These are phyloP conservation scores for Goniozus legneri DNA, from an alignment of 1,140 invertebrate species.

Conservation along the genomic window DNA sequence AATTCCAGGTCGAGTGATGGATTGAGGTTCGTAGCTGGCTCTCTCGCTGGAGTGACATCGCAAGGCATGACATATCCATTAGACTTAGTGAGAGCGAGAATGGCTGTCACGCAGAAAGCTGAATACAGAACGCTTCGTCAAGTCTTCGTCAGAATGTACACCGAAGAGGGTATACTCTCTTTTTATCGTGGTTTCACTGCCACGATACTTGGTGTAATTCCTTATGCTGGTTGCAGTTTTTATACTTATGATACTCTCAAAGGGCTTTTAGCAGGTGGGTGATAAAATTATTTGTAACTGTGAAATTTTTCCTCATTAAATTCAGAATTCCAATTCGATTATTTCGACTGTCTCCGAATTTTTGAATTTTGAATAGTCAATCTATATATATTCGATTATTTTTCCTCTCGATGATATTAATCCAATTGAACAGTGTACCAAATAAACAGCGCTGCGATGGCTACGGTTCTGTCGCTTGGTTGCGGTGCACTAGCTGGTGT, in stretches of 20 bases:
- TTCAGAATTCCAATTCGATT: neutral
- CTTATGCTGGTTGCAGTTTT: slow-evolving; percentile 96
- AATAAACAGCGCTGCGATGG: slow-evolving; percentile 42
- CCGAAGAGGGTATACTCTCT: slow-evolving; percentile 72
- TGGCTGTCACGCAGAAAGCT: slow-evolving; percentile 88
- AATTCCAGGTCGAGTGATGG: too few relatives aligned
- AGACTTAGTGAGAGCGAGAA: slow-evolving; percentile 93
- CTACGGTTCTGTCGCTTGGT: slow-evolving; percentile 62
- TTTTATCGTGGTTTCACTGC: slow-evolving; percentile 88
- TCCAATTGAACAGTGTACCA: slow-evolving; percentile 47
- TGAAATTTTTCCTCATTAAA: neutral
- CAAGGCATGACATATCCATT: slow-evolving; percentile 93
- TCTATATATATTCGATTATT: slow-evolving; percentile 12
- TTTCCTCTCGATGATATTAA: slow-evolving; percentile 42
- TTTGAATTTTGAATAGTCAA: slow-evolving; percentile 1
- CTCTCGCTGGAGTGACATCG: slow-evolving; percentile 90
- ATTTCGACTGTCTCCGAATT: neutral
- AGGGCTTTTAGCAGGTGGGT: slow-evolving; percentile 71
- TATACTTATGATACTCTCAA: slow-evolving; percentile 96
- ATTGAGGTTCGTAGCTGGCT: slow-evolving; percentile 79
- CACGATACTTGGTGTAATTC: slow-evolving; percentile 91
- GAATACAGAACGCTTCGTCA: slow-evolving; percentile 64
- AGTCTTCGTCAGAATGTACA: slow-evolving; percentile 81
- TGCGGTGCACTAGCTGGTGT: slow-evolving; percentile 92
- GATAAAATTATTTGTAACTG: neutral